A percentile compares a stretch with the other conserved stretches of the same genome.
Evolutionary conservation across 2,797 vertebrate species (phyloP).

Genomic region (Neomorphus geoffroyi): DNA sequence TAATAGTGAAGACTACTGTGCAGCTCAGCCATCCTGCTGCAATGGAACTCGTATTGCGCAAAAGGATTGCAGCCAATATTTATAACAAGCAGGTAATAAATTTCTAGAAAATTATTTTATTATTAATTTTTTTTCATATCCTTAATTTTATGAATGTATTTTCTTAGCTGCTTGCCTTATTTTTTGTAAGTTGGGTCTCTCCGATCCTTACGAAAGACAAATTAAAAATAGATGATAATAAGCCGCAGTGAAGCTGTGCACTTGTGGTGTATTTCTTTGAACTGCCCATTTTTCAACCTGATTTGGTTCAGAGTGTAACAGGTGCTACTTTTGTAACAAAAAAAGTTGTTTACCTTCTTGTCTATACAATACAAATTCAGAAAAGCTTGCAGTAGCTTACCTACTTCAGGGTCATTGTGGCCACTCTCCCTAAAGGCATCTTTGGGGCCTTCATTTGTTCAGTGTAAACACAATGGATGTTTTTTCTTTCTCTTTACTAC

Average conservation of each 20-base stretch:
- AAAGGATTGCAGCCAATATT: constrained; percentile 95
- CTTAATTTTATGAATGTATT: not conserved
- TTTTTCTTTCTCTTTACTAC: not conserved
- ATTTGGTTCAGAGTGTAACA: not conserved
- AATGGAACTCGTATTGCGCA: constrained; percentile 94
- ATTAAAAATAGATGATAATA: not conserved
- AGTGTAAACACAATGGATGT: not conserved
- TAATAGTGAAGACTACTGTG: constrained; percentile 93
- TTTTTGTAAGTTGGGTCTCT: not conserved
- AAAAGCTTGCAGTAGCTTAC: not conserved
- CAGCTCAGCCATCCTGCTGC: constrained; percentile 96
- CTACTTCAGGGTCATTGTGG: not conserved
- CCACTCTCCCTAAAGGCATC: not conserved
- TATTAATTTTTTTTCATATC: not conserved
- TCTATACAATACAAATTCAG: not conserved
- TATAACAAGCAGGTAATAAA: constrained; percentile 94
- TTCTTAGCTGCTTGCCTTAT: not conserved
- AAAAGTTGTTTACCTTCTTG: not conserved
- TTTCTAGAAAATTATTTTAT: not conserved
- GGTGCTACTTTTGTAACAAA: not conserved
- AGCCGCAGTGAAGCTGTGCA: not conserved
- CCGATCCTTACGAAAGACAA: not conserved
- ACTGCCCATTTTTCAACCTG: not conserved
- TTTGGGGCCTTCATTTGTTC: not conserved
- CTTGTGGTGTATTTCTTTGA: not conserved